A percentile compares a stretch with the other conserved stretches of the same genome.
These are phyloP conservation scores for Percopsis transmontana DNA, from an alignment of 2,113 vertebrate genomes.

Conservation along the genomic window DNA sequence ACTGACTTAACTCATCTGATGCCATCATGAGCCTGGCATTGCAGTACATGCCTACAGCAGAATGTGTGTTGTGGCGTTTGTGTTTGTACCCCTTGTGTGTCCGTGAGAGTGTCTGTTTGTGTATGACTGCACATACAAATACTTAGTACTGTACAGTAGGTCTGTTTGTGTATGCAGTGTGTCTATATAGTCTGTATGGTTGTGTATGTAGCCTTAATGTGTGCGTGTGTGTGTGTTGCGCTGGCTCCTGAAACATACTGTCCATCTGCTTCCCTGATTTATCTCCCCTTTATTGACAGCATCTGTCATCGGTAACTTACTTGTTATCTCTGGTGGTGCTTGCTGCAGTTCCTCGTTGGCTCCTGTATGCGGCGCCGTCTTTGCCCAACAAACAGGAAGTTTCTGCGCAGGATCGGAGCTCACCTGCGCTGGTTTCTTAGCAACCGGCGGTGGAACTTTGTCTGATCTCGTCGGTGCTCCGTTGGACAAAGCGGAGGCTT, in stretches of 20 bases:
- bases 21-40: slow-evolving; percentile 45
- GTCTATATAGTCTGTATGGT: too few species aligned
- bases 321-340: slow-evolving; percentile 49
- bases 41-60: slow-evolving; percentile 29
- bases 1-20: slow-evolving; percentile 42
- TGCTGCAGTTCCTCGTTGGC: slow-evolving; percentile 56
- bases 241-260: background rate
- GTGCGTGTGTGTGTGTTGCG: too few species aligned
- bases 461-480: slow-evolving; percentile 69
- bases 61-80: slow-evolving; percentile 5
- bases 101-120: background rate
- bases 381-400: slow-evolving; percentile 19
- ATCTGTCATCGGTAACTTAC: slow-evolving; percentile 47
- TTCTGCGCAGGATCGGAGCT: slow-evolving; percentile 47
- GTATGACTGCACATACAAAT: too few species aligned
- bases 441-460: slow-evolving; percentile 91
- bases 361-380: slow-evolving; percentile 39
- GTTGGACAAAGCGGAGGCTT: slow-evolving; percentile 39
- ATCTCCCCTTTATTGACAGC: too few species aligned
- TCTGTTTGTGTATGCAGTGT: too few species aligned
- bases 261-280: too few species aligned
- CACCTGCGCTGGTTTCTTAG: slow-evolving; percentile 84
- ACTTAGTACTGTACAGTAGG: too few species aligned
- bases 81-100: too few species aligned
- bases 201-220: too few species aligned